Evolutionary conservation across 2,113 vertebrate species (phyloP).

Genomic region (Heterotilapia buettikoferi): DNA sequence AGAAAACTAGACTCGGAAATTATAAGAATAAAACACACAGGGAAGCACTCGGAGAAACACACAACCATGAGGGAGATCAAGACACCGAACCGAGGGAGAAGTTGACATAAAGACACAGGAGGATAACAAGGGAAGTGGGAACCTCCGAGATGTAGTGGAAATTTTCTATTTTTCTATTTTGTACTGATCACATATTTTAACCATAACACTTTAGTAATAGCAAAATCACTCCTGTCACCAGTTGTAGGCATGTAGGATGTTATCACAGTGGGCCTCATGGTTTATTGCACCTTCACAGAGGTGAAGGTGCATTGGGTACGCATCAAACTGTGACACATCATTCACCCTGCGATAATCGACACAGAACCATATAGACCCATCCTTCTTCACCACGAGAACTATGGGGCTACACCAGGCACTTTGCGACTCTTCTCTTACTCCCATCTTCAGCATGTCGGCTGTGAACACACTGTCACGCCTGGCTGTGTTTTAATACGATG

Average conservation of each 20-base stretch:
- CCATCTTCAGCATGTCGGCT: too few species aligned
- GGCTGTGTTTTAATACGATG: too few species aligned
- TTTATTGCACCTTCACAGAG: neutral
- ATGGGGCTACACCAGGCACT: too few species aligned
- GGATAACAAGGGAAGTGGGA: neutral
- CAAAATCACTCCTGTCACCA: neutral
- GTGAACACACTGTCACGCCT: too few species aligned
- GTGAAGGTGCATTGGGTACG: too few species aligned
- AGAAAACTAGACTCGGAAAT: neutral
- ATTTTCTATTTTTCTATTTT: too few species aligned
- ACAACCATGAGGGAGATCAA: neutral
- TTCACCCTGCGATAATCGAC: too few species aligned
- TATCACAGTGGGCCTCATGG: neutral
- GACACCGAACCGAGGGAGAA: neutral
- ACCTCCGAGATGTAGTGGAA: neutral
- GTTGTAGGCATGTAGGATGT: neutral
- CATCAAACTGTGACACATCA: too few species aligned
- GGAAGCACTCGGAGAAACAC: neutral
- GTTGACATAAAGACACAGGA: neutral
- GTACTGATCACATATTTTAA: neutral
- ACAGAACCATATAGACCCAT: too few species aligned
- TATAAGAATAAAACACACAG: neutral
- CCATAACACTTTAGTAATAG: neutral
- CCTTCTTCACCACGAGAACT: too few species aligned
- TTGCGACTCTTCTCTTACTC: too few species aligned